Conservation (phyloP, 2,113 vertebrate genomes). For the Sprattus sprattus region DNA sequence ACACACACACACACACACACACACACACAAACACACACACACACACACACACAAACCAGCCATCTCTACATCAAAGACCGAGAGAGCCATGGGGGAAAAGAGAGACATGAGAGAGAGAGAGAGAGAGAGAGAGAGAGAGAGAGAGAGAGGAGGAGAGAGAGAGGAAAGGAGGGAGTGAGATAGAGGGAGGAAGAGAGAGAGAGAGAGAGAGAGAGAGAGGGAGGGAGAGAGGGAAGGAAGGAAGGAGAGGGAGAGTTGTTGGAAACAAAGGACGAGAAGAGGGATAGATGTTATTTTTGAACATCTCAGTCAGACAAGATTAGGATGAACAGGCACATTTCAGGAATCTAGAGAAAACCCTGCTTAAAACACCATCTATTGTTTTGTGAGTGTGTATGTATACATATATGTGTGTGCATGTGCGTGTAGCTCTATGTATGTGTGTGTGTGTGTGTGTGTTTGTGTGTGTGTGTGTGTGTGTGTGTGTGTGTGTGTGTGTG, state of each 20-base stretch:
- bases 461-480: not conserved
- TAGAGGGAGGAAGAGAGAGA: not conserved
- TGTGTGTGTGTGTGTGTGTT: not conserved
- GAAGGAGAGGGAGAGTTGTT: not conserved
- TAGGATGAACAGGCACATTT: not conserved
- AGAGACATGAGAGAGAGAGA: not conserved
- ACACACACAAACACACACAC: no score
- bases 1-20: not conserved
- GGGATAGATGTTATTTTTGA: no score
- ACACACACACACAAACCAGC: not conserved
- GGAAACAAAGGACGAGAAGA: not conserved
- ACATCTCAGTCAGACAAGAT: not conserved
- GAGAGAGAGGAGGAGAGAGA: not conserved
- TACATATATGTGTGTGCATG: no score
- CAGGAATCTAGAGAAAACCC: not conserved
- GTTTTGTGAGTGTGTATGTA: no score
- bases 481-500: not conserved
- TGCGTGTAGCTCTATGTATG: no score
- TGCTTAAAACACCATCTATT: not conserved
- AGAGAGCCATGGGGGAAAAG: not conserved
- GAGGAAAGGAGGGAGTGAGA: no score
- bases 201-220: not conserved
- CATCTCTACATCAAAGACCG: not conserved
- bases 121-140: not conserved
- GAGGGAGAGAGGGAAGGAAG: not conserved